Evolutionary conservation across 2,113 vertebrate genomes (phyloP).

Genomic region (Miniopterus natalensis): DNA sequence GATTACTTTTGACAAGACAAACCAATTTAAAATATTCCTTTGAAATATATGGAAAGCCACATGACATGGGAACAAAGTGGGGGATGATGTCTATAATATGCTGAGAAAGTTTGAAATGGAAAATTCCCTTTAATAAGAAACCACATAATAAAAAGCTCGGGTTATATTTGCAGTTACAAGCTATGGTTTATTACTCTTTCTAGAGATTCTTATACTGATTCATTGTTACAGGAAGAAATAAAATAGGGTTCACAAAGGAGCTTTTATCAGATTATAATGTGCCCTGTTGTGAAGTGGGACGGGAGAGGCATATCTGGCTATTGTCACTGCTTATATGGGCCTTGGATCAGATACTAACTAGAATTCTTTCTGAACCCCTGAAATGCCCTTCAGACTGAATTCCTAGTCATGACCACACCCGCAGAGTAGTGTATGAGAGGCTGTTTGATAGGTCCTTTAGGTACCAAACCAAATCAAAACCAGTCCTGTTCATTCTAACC

Average conservation of each 20-base stretch:
- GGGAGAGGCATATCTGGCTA: conserved; percentile 47
- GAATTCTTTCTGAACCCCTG: conserved; percentile 29
- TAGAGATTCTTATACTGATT: conserved; percentile 75
- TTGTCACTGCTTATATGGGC: neutral
- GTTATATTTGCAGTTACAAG: conserved; percentile 77
- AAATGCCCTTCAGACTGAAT: conserved; percentile 6
- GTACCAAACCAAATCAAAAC: conserved; percentile 45
- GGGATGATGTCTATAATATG: conserved; percentile 39
- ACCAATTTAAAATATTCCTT: conserved; percentile 47
- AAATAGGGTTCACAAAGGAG: conserved; percentile 75
- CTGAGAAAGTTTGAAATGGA: conserved; percentile 72
- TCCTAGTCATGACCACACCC: conserved; percentile 9
- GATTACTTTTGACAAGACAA: conserved; percentile 57
- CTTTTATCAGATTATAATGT: conserved; percentile 69
- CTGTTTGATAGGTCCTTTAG: neutral
- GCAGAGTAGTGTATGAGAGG: neutral
- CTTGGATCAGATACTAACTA: conserved; percentile 24
- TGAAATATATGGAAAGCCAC: conserved; percentile 33
- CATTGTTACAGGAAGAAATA: conserved; percentile 74
- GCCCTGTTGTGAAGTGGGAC: neutral
- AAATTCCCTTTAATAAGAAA: conserved; percentile 74
- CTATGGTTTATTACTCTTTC: conserved; percentile 72
- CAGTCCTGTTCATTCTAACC: neutral
- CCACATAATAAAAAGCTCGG: conserved; percentile 74
- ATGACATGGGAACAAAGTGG: neutral